phyloP scores from a whole-genome alignment of 2,797 vertebrate genomes.

The Enteromius mattozi region DNA sequence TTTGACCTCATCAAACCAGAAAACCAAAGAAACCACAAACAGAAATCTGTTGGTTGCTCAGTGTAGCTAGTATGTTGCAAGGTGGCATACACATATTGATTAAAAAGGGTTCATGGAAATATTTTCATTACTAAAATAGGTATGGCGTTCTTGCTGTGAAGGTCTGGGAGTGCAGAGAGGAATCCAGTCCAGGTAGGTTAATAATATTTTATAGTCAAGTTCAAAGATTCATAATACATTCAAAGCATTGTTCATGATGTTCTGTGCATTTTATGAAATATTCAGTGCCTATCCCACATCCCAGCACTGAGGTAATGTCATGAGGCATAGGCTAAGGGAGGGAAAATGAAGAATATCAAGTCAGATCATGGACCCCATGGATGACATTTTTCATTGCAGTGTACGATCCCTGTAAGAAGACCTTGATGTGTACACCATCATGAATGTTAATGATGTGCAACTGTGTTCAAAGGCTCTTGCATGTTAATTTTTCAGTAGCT shows the following conservation, averaged over 20 bases:
- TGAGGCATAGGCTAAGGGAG: background rate
- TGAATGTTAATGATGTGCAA: conserved; percentile 23
- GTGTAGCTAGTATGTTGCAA: background rate
- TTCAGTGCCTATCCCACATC: conserved; percentile 6
- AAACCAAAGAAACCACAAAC: background rate
- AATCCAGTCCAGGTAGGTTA: background rate
- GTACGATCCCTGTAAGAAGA: background rate
- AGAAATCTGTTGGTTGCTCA: background rate
- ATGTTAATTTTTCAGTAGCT: conserved; percentile 1
- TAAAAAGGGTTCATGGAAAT: background rate
- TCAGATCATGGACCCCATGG: background rate
- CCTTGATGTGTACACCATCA: conserved; percentile 5
- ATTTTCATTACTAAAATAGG: background rate
- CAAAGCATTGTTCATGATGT: background rate
- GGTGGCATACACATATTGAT: background rate
- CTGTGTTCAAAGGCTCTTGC: background rate
- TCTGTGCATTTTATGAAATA: conserved; percentile 4
- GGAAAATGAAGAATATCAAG: background rate
- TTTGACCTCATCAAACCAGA: background rate
- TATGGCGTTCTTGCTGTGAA: background rate
- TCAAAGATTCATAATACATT: background rate
- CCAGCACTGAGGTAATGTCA: background rate
- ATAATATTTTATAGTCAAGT: background rate
- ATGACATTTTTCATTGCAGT: conserved; percentile 17
- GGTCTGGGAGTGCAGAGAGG: background rate